These are phyloP conservation scores for Platycercus adscitus DNA, from an alignment of 2,113 vertebrate species.

Conservation along the genomic window DNA sequence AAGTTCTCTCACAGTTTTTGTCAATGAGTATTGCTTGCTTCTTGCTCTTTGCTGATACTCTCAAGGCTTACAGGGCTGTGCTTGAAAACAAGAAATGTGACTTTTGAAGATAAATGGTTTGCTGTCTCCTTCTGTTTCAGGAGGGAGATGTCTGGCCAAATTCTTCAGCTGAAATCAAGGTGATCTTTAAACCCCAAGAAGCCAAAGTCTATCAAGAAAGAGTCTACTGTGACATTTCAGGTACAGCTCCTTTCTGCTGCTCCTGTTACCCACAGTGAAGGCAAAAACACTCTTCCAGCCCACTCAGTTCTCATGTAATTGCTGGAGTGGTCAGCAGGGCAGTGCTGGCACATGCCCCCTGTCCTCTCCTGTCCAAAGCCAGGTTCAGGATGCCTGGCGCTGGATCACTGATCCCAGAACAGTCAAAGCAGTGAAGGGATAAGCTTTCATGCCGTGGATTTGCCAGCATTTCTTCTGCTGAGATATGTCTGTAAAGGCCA, in stretches of 20 bases:
- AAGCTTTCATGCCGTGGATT: neutral
- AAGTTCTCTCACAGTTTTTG: neutral
- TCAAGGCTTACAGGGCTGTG: neutral
- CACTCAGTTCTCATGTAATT: accelerated
- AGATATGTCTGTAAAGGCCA: neutral
- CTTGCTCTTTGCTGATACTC: neutral
- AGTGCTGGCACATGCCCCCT: neutral
- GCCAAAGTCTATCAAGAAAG: conserved; percentile 79
- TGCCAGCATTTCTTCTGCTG: neutral
- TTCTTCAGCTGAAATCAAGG: conserved; percentile 72
- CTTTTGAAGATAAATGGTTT: neutral
- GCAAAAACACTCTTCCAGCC: neutral
- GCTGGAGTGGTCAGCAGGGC: neutral
- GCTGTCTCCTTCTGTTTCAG: conserved; percentile 61
- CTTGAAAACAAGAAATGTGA: neutral
- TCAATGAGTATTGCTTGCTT: neutral
- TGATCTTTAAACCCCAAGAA: conserved; percentile 84
- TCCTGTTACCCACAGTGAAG: neutral
- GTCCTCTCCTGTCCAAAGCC: neutral
- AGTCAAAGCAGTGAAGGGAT: neutral
- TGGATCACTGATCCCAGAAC: neutral
- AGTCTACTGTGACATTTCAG: conserved; percentile 87
- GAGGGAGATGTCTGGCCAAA: conserved; percentile 88
- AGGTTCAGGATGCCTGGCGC: neutral
- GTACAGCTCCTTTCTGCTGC: conserved; percentile 50